phyloP scores from a whole-genome alignment of 2,797 vertebrate genomes.

The Platyrinchus mystaceus region DNA sequence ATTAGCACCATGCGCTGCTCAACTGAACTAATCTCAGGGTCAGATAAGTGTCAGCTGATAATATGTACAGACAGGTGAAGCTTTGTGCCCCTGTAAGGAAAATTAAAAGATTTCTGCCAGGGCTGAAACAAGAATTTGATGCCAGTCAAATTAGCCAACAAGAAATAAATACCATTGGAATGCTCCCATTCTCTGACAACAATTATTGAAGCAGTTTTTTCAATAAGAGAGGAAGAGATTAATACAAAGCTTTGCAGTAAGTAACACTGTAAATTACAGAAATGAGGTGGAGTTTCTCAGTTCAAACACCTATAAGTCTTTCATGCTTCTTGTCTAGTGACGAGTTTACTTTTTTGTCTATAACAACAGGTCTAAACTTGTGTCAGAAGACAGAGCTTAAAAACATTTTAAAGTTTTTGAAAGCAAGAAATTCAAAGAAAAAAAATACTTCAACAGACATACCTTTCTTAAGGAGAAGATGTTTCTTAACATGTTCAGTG shows the following conservation, averaged over 20 bases:
- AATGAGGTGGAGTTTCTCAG: neutral
- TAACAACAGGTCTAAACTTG: neutral
- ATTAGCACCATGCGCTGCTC: neutral
- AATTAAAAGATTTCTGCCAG: neutral
- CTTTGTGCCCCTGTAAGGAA: neutral
- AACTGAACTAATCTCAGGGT: neutral
- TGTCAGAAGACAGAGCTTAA: neutral
- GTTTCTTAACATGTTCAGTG: neutral
- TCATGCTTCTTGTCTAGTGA: neutral
- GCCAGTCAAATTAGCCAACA: conserved; percentile 16
- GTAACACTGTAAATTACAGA: neutral
- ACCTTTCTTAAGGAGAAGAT: accelerated
- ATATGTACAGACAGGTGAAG: neutral
- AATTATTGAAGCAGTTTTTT: neutral
- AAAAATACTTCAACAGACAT: neutral
- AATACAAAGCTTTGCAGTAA: neutral
- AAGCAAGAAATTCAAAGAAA: neutral
- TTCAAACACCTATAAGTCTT: neutral
- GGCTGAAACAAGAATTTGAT: conserved; percentile 23
- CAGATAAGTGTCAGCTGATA: neutral
- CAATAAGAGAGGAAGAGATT: neutral
- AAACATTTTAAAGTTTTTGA: neutral
- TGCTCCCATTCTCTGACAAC: neutral
- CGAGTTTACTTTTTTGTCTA: neutral
- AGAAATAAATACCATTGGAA: conserved; percentile 8